Percentiles rank a stretch among this genome's conserved stretches.
phyloP scores from a whole-genome alignment of 2,113 vertebrate genomes.

The Axis porcinus region DNA sequence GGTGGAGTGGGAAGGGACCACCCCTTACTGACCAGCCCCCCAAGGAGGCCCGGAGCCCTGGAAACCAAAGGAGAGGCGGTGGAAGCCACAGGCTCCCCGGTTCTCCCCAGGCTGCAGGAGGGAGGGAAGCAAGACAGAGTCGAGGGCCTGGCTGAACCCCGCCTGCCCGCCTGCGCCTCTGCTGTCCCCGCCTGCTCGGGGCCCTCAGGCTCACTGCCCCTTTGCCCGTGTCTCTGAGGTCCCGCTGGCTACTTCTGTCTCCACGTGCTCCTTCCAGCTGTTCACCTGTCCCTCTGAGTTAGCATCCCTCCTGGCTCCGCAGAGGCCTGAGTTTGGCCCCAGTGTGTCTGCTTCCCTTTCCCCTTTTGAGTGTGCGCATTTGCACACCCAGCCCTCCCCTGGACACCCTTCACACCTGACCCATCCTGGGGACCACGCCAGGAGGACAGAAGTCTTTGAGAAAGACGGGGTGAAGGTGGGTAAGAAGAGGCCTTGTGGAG shows the following conservation, averaged over 20 bases:
- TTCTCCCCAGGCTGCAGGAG: neutral
- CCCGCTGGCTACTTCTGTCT: neutral
- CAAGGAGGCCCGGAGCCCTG: neutral
- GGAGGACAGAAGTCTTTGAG: neutral
- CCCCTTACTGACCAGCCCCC: constrained; percentile 86
- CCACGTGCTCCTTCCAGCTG: neutral
- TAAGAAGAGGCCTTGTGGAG: neutral
- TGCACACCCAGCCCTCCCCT: neutral
- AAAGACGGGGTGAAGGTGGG: neutral
- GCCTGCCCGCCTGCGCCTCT: neutral
- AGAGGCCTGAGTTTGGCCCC: neutral
- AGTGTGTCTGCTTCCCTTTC: neutral
- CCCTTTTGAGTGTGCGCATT: neutral
- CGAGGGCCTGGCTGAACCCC: neutral
- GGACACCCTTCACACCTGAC: neutral
- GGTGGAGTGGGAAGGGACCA: constrained; percentile 95
- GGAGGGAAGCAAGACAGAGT: neutral
- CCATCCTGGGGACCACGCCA: neutral
- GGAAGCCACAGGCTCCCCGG: neutral
- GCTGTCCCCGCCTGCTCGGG: neutral
- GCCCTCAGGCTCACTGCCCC: neutral
- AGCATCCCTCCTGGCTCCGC: neutral
- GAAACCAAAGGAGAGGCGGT: constrained; percentile 38
- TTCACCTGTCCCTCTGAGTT: neutral
- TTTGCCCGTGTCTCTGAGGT: neutral